These are phyloP conservation scores for Drosophila suzukii DNA, from an alignment of 1,140 invertebrate genomes.

Conservation along the genomic window DNA sequence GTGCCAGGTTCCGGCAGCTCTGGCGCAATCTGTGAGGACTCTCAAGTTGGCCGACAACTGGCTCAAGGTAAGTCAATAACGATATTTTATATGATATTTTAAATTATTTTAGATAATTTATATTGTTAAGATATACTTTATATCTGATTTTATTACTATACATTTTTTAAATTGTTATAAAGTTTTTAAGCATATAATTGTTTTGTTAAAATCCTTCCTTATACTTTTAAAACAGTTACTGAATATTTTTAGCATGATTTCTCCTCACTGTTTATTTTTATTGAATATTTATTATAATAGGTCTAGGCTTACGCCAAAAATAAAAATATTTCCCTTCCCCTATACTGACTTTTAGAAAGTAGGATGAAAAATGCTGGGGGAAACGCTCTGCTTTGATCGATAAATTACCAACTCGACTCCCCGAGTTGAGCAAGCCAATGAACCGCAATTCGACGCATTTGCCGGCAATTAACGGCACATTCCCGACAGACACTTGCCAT, in stretches of 20 bases:
- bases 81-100: background rate
- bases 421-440: constrained; percentile 55
- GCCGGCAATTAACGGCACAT: constrained; percentile 78
- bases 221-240: no score
- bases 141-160: no score
- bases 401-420: constrained; percentile 52
- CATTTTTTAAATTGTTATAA: no score
- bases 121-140: no score
- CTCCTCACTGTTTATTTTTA: no score
- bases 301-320: background rate
- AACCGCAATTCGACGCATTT: constrained; percentile 78
- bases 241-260: background rate
- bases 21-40: constrained; percentile 93
- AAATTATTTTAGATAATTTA: background rate
- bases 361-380: background rate
- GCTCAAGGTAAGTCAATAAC: constrained; percentile 72
- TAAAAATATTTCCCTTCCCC: background rate
- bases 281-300: background rate
- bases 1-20: constrained; percentile 91
- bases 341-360: background rate
- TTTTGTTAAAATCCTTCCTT: no score
- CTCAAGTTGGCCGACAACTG: constrained; percentile 91
- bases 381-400: constrained; percentile 29
- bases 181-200: no score
- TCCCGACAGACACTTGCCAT: constrained; percentile 50